Conservation (phyloP, 2,113 vertebrate species). For the Petrocephalus microphthalmus region DNA sequence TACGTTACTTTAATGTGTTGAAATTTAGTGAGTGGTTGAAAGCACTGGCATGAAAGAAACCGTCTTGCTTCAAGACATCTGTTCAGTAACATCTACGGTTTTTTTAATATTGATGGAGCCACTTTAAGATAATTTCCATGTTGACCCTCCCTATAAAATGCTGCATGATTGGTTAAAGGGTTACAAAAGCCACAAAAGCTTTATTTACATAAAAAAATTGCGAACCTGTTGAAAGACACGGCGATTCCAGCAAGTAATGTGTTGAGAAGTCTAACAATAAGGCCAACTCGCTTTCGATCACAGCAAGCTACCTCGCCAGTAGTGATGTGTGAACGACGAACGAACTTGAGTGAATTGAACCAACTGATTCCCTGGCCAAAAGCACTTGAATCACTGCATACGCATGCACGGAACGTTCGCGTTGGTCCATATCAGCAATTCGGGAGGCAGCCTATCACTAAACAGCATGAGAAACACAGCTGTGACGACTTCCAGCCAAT, state of each 20-base stretch:
- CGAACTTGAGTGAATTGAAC: too few relatives aligned
- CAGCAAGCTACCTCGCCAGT: not conserved
- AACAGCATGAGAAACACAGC: too few relatives aligned
- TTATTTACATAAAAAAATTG: not conserved
- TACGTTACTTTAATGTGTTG: not conserved
- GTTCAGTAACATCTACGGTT: not conserved
- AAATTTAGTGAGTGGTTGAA: not conserved
- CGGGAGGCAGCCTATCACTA: too few relatives aligned
- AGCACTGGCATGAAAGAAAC: not conserved
- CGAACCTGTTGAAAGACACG: slow-evolving; percentile 18
- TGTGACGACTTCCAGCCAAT: too few relatives aligned
- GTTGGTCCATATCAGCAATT: too few relatives aligned
- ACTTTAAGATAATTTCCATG: not conserved
- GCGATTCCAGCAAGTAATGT: not conserved
- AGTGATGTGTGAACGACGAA: too few relatives aligned
- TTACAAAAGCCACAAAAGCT: not conserved
- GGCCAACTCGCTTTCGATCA: not conserved
- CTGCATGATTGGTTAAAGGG: not conserved
- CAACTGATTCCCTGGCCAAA: too few relatives aligned
- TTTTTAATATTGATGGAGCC: not conserved
- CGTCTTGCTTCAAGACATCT: not conserved
- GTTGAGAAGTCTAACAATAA: not conserved
- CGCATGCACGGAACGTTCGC: too few relatives aligned
- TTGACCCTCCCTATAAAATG: not conserved
- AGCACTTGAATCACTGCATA: too few relatives aligned